Base-by-base conservation (phyloP, 1,140 invertebrate genomes). In the Antheraea mylitta region DNA sequence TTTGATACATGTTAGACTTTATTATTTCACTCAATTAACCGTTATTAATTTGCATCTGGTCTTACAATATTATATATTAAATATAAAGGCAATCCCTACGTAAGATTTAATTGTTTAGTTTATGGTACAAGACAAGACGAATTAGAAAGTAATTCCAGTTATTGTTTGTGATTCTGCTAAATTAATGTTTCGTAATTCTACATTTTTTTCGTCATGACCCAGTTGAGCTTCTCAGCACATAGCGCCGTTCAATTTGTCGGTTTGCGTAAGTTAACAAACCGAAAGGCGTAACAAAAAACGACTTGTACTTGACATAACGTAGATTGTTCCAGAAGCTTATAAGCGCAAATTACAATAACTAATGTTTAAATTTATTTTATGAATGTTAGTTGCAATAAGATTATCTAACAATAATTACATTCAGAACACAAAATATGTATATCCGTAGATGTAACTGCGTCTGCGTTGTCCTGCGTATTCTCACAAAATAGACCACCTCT, bases 251-350 rank as follows among this genome's bases (percentile, higher is more conserved):
- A 72, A 73, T 69, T 71, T 72, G 63, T 37, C 18, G 53, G 67
- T 65, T 82, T 82, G 76, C 78, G 78, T 73, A 80, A 53, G 45
- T 53, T 13, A 82, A 76, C 64, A 58, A 60, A 82, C 75, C 74
- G 80, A 80, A 80, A 78, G 78, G 76, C 65, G 62, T 64, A 62
- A 22, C 45, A 53, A 16, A 53, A 53, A 53, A 53, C 38, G 3
- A 42, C 38, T 42, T 42, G 38, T 42, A 53, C 45, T 53, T 6
- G 16, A n/a, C 5, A 6, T 30, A 30, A 30, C 4, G 22, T 4
- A 4, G 22, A 30, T 4, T 30, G 45, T 53, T 38, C 60, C 59
- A 45, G 72, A 78, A 80, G 78, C 74, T 75, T 78, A 22, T 30
- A 19, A 62, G 64, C 42, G 38, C 11, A 42, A 9, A 9, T 42